Base-by-base conservation (phyloP, 1,140 invertebrate species). In the Drosophila orosa region DNA sequence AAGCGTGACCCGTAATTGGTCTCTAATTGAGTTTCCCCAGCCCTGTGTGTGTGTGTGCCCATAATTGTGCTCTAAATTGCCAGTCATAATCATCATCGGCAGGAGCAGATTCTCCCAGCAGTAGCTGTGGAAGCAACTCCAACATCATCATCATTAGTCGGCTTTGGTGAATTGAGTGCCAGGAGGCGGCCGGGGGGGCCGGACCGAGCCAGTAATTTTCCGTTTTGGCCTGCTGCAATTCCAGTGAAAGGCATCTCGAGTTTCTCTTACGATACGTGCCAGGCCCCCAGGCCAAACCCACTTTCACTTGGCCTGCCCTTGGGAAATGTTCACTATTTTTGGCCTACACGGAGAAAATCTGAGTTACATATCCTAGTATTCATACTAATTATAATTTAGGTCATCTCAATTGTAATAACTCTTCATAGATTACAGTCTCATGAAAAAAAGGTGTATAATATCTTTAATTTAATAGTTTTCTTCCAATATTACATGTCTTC, bases 11-110 rank as follows among this genome's bases (percentile, higher is more conserved):
- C 80, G 62, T 89, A 89, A 89, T 89, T 87, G 84, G 72, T 48
- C 69, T 71, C 59, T 87, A 87, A 87, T 89, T 87, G 74, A 84
- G 73, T 84, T 78, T 60, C 47, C 42, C 61, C 58, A 61, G 33
- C 22, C 29, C 29, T 7, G 2, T 15, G 58, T 44, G 42, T 62
- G 50, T 39, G 44, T 59, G 27, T 40, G 44, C 25, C 65, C 48
- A 83, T 87, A 83, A 87, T 89, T 89, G 80, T 44, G 68, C 75
- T 77, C 65, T 74, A 83, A 87, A 83, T 87, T 87, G 84, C 83
- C 50, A 79, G 78, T 86, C 83, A 87, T 82, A 74, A 78, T 54
- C 63, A 78, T 78, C 82, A 78, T 73, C 62, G 40, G 57, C 54
- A 29, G 48, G 50, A 56, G 25, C 19, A 48, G 39, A 35, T 48